phyloP scores from a whole-genome alignment of 30 jellyfish, hydroid and myxozoan genomes.

The Turritopsis dohrnii region DNA sequence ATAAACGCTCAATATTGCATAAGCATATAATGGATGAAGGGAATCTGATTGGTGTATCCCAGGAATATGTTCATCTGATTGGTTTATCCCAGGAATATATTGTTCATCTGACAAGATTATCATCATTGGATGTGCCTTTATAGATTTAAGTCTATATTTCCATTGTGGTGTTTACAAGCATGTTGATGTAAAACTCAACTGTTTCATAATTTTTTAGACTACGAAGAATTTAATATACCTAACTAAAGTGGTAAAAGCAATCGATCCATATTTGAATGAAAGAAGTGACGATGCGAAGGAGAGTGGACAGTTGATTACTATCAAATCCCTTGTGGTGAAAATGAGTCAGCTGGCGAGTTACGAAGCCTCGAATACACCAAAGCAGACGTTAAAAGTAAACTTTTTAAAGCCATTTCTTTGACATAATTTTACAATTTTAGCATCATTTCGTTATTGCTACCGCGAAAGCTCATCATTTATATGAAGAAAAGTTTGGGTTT shows the following conservation, averaged over 20 bases:
- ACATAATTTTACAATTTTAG: not conserved
- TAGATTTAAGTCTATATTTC: too few relatives aligned
- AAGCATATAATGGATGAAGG: too few relatives aligned
- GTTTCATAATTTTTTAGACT: slow-evolving; percentile 52
- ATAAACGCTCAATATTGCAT: too few relatives aligned
- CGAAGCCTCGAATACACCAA: slow-evolving; percentile 69
- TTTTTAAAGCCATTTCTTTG: not conserved
- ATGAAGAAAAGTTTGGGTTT: too few relatives aligned
- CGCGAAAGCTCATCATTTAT: too few relatives aligned
- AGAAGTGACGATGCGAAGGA: slow-evolving; percentile 8
- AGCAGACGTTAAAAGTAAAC: slow-evolving; percentile 47
- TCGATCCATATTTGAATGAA: slow-evolving; percentile 28
- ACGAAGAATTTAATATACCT: slow-evolving; percentile 68
- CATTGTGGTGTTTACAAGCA: not conserved
- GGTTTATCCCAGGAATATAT: too few relatives aligned
- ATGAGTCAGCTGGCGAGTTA: slow-evolving; percentile 63
- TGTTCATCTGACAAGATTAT: too few relatives aligned
- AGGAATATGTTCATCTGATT: too few relatives aligned
- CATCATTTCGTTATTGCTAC: not conserved
- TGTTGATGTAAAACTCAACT: not conserved
- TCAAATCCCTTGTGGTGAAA: slow-evolving; percentile 51
- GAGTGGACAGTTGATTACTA: slow-evolving; percentile 21
- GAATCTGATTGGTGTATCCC: too few relatives aligned
- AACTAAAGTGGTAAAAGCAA: slow-evolving; percentile 41
- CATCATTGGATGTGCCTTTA: too few relatives aligned